A percentile compares a stretch with the other conserved stretches of the same genome.
Evolutionary conservation across 2,797 vertebrate species (phyloP).

Genomic region (Delichon dasypus): DNA sequence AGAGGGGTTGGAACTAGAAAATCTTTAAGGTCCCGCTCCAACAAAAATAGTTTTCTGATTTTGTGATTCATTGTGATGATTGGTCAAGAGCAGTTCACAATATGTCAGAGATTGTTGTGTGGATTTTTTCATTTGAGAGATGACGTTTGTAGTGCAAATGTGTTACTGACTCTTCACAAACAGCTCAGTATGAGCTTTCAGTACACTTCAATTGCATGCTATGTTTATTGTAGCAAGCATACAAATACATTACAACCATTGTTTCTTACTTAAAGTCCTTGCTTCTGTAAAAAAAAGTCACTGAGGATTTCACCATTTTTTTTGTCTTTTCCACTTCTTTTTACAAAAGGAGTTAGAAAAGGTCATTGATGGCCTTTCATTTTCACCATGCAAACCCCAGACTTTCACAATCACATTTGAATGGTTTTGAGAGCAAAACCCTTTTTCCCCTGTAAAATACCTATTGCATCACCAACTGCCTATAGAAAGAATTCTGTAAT

Average conservation of each 20-base stretch:
- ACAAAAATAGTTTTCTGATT: neutral
- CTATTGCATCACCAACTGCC: neutral
- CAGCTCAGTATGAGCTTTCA: neutral
- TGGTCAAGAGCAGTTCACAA: slow-evolving; percentile 1
- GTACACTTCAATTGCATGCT: neutral
- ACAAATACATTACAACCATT: neutral
- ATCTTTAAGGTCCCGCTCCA: neutral
- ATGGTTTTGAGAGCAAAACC: neutral
- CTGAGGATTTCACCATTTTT: neutral
- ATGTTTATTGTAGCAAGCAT: neutral
- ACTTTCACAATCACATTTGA: neutral
- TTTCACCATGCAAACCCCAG: neutral
- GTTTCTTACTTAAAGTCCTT: neutral
- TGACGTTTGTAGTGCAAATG: slow-evolving; percentile 11
- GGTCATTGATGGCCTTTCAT: neutral
- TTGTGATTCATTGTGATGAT: neutral
- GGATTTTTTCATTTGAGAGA: slow-evolving; percentile 15
- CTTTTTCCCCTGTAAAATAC: neutral
- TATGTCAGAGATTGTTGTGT: neutral
- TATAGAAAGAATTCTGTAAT: neutral
- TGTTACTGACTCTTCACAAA: neutral
- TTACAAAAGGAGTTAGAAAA: neutral
- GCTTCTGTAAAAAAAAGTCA: neutral
- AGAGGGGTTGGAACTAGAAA: neutral
- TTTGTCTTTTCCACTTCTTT: neutral